phyloP scores from a whole-genome alignment of 1,140 invertebrate genomes.

The Holotrichia oblita region DNA sequence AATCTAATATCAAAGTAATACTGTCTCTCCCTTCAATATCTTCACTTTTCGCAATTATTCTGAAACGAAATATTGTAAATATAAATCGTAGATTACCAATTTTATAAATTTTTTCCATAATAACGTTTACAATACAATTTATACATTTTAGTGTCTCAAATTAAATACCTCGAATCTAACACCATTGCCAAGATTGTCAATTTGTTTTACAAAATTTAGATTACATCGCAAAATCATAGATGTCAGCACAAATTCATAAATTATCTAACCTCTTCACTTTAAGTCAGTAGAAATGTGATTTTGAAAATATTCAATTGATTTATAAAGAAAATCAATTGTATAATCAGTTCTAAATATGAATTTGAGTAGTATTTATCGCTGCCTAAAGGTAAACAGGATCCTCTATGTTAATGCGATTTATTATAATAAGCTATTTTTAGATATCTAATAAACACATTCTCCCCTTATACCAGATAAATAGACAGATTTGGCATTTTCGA shows the following conservation, averaged over 20 bases:
- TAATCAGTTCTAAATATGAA: background rate
- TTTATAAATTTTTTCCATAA: background rate
- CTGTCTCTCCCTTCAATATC: slow-evolving; percentile 49
- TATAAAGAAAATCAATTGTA: background rate
- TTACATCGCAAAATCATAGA: slow-evolving; percentile 19
- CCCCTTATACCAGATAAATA: slow-evolving; percentile 11
- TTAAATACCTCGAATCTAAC: slow-evolving; percentile 3
- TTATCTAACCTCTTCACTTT: background rate
- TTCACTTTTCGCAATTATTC: slow-evolving; percentile 4
- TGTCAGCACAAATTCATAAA: slow-evolving; percentile 1
- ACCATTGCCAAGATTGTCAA: background rate
- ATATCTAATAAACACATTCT: slow-evolving; percentile 31
- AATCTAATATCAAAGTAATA: slow-evolving; percentile 41
- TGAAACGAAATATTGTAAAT: slow-evolving; percentile 24
- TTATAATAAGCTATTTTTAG: background rate
- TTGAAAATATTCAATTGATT: slow-evolving; percentile 18
- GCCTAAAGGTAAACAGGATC: slow-evolving; percentile 2
- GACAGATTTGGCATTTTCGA: slow-evolving; percentile 22
- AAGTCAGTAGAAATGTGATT: background rate
- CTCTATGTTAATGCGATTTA: background rate
- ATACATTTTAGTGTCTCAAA: background rate
- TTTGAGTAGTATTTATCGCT: slow-evolving; percentile 26
- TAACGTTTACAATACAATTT: background rate
- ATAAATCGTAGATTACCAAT: background rate
- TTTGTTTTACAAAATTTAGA: background rate